phyloP scores from a whole-genome alignment of 1,140 invertebrate genomes.

The Tetramorium alpestre region DNA sequence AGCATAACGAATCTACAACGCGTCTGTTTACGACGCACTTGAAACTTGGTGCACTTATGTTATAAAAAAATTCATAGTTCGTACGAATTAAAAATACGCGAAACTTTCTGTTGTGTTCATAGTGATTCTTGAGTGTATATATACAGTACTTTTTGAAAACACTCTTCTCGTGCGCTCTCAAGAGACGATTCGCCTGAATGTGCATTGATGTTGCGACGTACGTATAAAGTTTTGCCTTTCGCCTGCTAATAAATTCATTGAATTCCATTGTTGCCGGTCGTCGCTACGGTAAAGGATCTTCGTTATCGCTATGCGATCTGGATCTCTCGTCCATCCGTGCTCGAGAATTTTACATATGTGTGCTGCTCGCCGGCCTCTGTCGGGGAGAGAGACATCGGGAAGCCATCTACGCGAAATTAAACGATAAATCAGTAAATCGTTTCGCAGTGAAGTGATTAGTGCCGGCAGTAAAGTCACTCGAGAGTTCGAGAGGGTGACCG shows the following conservation, averaged over 20 bases:
- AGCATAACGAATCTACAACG: not conserved
- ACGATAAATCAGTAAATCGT: slow-evolving; percentile 74
- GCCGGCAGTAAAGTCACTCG: slow-evolving; percentile 66
- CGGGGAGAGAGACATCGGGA: slow-evolving; percentile 44
- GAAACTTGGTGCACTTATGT: slow-evolving; percentile 25
- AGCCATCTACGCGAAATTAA: slow-evolving; percentile 71
- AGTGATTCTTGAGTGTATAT: not conserved
- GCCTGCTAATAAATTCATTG: not conserved
- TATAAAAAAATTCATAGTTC: slow-evolving; percentile 37
- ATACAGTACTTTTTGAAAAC: not conserved
- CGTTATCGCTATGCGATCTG: slow-evolving; percentile 22
- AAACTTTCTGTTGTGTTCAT: not conserved
- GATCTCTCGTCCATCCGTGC: not conserved
- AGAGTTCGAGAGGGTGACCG: slow-evolving; percentile 35
- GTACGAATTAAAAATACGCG: slow-evolving; percentile 26
- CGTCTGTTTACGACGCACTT: not conserved
- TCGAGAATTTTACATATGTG: slow-evolving; percentile 17
- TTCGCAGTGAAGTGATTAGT: slow-evolving; percentile 72
- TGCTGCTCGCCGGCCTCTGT: not conserved
- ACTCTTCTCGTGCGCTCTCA: not conserved
- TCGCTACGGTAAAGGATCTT: slow-evolving; percentile 35
- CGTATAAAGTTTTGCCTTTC: not conserved
- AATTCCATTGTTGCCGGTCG: slow-evolving; percentile 53
- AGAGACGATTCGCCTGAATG: not conserved
- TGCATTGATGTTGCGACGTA: not conserved